Percentiles rank a stretch among this genome's conserved stretches.
These are phyloP conservation scores for Serinus canaria DNA, from an alignment of 2,113 vertebrate species.

Conservation along the genomic window DNA sequence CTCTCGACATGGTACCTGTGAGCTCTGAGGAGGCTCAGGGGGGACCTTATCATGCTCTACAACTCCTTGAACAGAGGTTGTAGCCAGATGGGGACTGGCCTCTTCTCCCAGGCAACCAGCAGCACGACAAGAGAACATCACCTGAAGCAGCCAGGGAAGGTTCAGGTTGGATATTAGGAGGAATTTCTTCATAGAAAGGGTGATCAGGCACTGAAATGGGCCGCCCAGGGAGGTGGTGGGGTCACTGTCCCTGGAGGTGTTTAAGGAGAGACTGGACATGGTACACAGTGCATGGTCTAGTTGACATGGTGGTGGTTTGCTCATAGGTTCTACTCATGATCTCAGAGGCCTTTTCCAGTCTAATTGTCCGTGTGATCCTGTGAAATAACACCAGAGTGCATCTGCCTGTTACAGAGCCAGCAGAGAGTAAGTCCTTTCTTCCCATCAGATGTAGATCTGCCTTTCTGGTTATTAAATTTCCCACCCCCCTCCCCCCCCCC, in stretches of 20 bases:
- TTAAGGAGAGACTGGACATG: not conserved
- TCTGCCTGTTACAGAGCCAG: not conserved
- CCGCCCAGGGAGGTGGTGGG: not conserved
- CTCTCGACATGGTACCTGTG: not conserved
- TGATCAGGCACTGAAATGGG: not conserved
- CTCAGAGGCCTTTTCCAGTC: not conserved
- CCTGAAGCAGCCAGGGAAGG: not conserved
- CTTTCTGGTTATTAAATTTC: not conserved
- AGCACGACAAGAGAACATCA: not conserved
- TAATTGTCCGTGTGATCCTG: not conserved
- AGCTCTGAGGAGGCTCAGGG: not conserved
- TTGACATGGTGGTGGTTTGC: not conserved
- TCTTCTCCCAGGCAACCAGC: not conserved
- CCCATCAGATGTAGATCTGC: not conserved
- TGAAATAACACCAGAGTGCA: not conserved
- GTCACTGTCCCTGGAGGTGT: too few relatives aligned
- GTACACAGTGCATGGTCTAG: too few relatives aligned
- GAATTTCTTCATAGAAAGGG: not conserved
- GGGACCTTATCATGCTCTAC: not conserved
- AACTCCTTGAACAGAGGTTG: not conserved
- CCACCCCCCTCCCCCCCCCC: too few relatives aligned
- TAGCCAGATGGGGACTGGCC: too few relatives aligned
- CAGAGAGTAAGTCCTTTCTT: not conserved
- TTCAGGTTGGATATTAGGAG: not conserved
- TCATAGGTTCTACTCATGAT: not conserved